A percentile compares a stretch with the other conserved stretches of the same genome.
Evolutionary conservation across 2,797 vertebrate genomes (phyloP).

Genomic region (Ptychobarbus kaznakovi): DNA sequence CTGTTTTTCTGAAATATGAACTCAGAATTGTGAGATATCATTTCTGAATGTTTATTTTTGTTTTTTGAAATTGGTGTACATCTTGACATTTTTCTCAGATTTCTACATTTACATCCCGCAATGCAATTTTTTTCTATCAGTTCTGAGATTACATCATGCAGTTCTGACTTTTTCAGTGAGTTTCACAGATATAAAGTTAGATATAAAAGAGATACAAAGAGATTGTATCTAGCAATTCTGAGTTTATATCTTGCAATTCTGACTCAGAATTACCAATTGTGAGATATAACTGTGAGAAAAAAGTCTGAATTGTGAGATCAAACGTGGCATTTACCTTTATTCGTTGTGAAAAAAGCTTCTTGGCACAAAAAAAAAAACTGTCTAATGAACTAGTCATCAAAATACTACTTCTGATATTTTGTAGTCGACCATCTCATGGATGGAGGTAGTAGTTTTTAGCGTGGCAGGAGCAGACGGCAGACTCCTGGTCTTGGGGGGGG

Average conservation of each 20-base stretch:
- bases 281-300: background rate
- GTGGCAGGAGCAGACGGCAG: constrained; percentile 21
- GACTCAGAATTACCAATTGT: background rate
- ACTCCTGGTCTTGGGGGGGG: background rate
- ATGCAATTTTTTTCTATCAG: too few species aligned
- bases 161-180: too few species aligned
- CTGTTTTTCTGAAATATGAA: background rate
- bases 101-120: too few species aligned
- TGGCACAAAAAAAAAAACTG: background rate
- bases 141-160: too few species aligned
- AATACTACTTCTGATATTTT: background rate
- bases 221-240: too few species aligned
- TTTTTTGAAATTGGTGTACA: background rate
- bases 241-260: too few species aligned
- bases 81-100: background rate
- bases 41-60: too few species aligned
- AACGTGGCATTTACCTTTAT: background rate
- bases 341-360: background rate
- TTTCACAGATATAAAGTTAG: background rate
- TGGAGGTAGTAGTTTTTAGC: background rate
- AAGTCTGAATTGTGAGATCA: too few species aligned
- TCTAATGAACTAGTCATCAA: background rate
- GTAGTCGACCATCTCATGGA: background rate
- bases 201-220: too few species aligned
- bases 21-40: background rate